Conservation (phyloP, 2,797 vertebrate species). For the Esox lucius region DNA sequence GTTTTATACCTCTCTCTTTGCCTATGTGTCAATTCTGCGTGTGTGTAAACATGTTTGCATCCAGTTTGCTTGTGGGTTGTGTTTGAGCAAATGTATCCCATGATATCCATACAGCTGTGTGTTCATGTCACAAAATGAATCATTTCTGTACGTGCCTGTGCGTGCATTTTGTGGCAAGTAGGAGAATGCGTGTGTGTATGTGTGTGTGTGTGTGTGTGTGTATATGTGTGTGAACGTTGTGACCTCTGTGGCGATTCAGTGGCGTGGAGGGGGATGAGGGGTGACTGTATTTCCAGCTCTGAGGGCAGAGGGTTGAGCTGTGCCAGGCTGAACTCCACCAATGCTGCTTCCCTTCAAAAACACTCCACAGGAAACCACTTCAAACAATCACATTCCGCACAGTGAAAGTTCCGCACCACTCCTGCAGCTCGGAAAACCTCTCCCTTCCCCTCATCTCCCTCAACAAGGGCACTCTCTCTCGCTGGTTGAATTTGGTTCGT, state of each 20-base stretch:
- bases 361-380: conserved; percentile 62
- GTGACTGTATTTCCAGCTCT: conserved; percentile 36
- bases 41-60: not conserved
- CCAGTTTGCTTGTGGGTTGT: not conserved
- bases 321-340: conserved; percentile 44
- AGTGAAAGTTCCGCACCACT: conserved; percentile 54
- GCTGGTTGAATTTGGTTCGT: no score
- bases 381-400: conserved; percentile 59
- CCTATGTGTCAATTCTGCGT: conserved; percentile 6
- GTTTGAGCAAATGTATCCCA: not conserved
- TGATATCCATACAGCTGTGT: not conserved
- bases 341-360: conserved; percentile 57
- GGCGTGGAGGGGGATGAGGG: conserved; percentile 10
- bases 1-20: not conserved
- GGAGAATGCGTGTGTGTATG: not conserved
- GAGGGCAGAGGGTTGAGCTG: conserved; percentile 37
- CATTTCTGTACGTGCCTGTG: not conserved
- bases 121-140: not conserved
- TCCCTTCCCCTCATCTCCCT: conserved; percentile 52
- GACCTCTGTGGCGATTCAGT: conserved; percentile 14
- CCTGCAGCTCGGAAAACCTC: conserved; percentile 57
- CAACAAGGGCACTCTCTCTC: conserved; percentile 4
- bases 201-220: not conserved
- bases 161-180: not conserved
- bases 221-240: not conserved